phyloP scores from a whole-genome alignment of 35 echinoderm and acorn worm species.

The Lytechinus pictus region DNA sequence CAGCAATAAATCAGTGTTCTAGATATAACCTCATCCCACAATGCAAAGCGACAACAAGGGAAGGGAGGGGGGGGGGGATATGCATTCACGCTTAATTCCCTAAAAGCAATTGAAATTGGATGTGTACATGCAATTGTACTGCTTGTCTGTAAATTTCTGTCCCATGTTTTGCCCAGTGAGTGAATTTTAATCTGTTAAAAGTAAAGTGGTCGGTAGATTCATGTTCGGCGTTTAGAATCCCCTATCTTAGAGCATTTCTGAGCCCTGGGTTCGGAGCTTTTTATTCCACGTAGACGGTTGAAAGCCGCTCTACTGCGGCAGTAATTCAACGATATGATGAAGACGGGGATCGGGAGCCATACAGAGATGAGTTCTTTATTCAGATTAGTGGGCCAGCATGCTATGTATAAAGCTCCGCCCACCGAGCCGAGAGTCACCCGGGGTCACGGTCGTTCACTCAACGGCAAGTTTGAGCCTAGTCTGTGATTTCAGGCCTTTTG shows the following conservation, averaged over 20 bases:
- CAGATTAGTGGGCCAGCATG: constrained; percentile 40
- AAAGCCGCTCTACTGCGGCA: neutral
- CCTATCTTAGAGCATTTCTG: neutral
- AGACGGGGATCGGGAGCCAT: neutral
- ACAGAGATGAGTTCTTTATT: neutral
- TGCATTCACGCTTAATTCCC: neutral
- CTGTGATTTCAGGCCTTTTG: neutral
- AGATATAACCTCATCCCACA: constrained; percentile 38
- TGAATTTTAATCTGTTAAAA: neutral
- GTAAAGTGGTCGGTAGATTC: neutral
- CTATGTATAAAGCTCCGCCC: constrained; percentile 36
- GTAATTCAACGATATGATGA: neutral
- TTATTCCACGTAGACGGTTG: neutral
- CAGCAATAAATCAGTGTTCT: constrained; percentile 41
- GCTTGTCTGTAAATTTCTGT: neutral
- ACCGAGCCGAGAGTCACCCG: neutral
- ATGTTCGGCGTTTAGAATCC: neutral
- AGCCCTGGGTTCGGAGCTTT: neutral
- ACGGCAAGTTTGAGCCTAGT: neutral
- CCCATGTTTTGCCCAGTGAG: neutral
- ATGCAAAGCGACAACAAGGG: neutral
- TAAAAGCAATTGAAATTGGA: neutral
- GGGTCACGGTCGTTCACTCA: constrained; percentile 43
- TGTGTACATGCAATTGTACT: neutral
- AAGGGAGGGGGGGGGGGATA: neutral